Evolutionary conservation across 2,888 invertebrate genomes (phyloP).

Genomic region (Galeruca laticollis): DNA sequence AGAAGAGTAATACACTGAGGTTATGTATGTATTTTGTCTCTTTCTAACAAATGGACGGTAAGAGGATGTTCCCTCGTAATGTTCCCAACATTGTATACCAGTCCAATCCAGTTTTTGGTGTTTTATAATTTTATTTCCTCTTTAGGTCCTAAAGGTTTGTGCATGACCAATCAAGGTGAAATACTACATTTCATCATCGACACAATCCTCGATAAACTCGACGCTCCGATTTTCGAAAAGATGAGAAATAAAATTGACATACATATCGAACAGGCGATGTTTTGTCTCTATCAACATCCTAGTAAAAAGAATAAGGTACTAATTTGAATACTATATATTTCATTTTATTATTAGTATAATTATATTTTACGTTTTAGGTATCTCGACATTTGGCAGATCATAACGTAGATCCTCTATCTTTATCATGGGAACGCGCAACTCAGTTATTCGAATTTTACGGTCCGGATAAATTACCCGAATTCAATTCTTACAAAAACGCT

Average conservation of each 20-base stretch:
- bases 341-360: not conserved
- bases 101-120: no score
- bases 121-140: not conserved
- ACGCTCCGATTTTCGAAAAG: constrained; percentile 74
- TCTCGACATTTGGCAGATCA: constrained; percentile 80
- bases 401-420: constrained; percentile 75
- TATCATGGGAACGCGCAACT: constrained; percentile 81
- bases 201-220: constrained; percentile 77
- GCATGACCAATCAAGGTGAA: constrained; percentile 81
- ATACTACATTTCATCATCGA: constrained; percentile 84
- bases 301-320: constrained; percentile 75
- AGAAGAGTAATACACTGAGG: no score
- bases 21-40: no score
- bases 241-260: constrained; percentile 79
- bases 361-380: constrained; percentile 59
- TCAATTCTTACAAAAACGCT: constrained; percentile 80
- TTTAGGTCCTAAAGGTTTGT: constrained; percentile 77
- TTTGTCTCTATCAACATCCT: constrained; percentile 88
- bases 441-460: constrained; percentile 85
- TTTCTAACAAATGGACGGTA: no score
- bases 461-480: constrained; percentile 83
- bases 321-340: constrained; percentile 10
- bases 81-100: no score
- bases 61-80: no score
- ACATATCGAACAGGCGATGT: constrained; percentile 87